phyloP scores from a whole-genome alignment of 2,113 vertebrate genomes.

The Zeus faber region DNA sequence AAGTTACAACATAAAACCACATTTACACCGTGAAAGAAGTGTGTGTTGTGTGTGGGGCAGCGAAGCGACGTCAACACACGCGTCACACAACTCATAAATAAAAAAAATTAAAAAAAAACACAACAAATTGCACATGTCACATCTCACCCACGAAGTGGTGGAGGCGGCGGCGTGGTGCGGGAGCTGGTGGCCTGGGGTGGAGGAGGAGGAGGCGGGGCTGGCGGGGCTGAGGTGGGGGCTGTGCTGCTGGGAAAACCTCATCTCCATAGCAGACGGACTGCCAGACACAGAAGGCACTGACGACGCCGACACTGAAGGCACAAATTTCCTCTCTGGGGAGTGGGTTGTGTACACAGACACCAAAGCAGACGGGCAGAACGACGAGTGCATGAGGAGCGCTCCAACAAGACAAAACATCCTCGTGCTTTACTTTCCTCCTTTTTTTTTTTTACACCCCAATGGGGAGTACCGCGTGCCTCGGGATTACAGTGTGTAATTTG shows the following conservation, averaged over 20 bases:
- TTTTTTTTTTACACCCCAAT: constrained; percentile 9
- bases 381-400: constrained; percentile 28
- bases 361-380: constrained; percentile 20
- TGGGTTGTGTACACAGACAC: constrained; percentile 31
- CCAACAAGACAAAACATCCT: constrained; percentile 36
- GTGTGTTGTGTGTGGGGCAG: too few relatives aligned
- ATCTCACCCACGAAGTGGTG: constrained; percentile 72
- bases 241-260: constrained; percentile 67
- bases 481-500: background rate
- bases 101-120: too few relatives aligned
- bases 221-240: constrained; percentile 81
- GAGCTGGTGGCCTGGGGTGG: constrained; percentile 72
- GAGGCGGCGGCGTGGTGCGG: constrained; percentile 76
- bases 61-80: too few relatives aligned
- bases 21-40: too few relatives aligned
- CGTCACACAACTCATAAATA: too few relatives aligned
- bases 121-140: too few relatives aligned
- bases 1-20: too few relatives aligned
- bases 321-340: constrained; percentile 89
- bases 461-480: constrained; percentile 27
- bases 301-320: constrained; percentile 88
- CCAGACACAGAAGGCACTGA: constrained; percentile 90
- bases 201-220: constrained; percentile 74
- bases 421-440: constrained; percentile 13
- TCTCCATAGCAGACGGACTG: constrained; percentile 73